phyloP scores from a whole-genome alignment of 1,140 invertebrate species.

The Portunus trituberculatus region DNA sequence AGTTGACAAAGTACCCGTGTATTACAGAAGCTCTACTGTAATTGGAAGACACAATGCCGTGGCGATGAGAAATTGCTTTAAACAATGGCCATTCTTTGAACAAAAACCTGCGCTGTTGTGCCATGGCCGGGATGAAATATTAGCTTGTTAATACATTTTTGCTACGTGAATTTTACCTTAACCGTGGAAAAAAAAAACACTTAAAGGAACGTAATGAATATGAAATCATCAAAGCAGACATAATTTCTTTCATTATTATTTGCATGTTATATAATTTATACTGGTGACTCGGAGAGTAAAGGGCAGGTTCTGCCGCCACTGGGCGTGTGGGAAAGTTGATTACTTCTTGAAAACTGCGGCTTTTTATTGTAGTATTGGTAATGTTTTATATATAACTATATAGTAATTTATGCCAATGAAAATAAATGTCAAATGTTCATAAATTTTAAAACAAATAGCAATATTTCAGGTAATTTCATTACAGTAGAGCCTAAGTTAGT shows the following conservation, averaged over 20 bases:
- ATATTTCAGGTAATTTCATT: too few species aligned
- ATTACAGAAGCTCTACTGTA: slow-evolving; percentile 62
- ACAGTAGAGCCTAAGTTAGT: too few species aligned
- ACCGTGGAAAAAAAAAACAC: not conserved
- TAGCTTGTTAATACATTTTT: slow-evolving; percentile 53
- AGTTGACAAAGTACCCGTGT: slow-evolving; percentile 51
- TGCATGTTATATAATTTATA: not conserved
- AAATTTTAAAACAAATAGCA: not conserved
- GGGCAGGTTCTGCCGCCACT: not conserved
- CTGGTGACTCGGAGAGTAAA: not conserved
- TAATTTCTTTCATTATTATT: not conserved
- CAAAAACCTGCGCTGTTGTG: slow-evolving; percentile 42
- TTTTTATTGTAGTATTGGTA: not conserved
- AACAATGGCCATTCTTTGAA: slow-evolving; percentile 40
- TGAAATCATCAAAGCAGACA: slow-evolving; percentile 49
- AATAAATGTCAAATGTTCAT: not conserved
- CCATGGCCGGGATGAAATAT: slow-evolving; percentile 30
- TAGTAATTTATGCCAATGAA: not conserved
- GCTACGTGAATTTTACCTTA: not conserved
- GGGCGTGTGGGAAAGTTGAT: not conserved
- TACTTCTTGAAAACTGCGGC: not conserved
- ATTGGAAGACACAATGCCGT: slow-evolving; percentile 54
- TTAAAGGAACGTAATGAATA: slow-evolving; percentile 28
- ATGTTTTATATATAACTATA: not conserved
- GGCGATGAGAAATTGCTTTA: slow-evolving; percentile 41